Base-by-base conservation (phyloP, 1,140 invertebrate genomes). In the Trichoplusia ni region DNA sequence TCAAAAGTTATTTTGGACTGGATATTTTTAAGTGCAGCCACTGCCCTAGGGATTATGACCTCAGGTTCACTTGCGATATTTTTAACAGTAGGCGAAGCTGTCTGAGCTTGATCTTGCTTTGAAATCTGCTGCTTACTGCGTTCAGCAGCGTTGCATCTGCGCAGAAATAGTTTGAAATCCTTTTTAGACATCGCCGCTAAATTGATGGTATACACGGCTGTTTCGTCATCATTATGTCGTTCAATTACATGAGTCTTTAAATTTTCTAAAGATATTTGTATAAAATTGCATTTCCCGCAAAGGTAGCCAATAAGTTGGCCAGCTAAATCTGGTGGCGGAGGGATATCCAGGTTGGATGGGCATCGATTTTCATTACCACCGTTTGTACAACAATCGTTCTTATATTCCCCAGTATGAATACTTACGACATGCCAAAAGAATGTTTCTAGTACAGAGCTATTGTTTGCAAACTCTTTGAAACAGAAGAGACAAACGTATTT, bases 351-450 rank as follows among this genome's bases (percentile, higher is more conserved):
- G 44, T 75, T 74, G 51, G 79, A 82, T 27, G 79, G 71, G 44
- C 85, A 89, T 13, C 49, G 56, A 1, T 54, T 65, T 4, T 38
- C 60, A 62, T 80, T 72, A 3, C 44, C 40, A 70, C 95, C 95
- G 27, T 90, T 79, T 4, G 85, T n/a, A n/a, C n/a, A 86, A 82
- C 95, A 95, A 2, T 77, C 72, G 61, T 92, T 92, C 47, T 94
- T 91, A 75, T 94, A 95, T 80, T 96, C 95, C 0, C 95, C 95
- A 0, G 95, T 95, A 61, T 96, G 95, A 42, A 84, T 91, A n/a
- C 92, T 93, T 9, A 94, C 91, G 21, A 91, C 69, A 70, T 96
- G 95, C 73, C 94, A 94, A 71, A 93, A 94, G 69, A 94, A 94
- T 8, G 84, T 79, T 71, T 92, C 86, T 35, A 90, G 63, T 8